phyloP scores from a whole-genome alignment of 2,113 vertebrate species.

The Dolichallabes microphthalmus region DNA sequence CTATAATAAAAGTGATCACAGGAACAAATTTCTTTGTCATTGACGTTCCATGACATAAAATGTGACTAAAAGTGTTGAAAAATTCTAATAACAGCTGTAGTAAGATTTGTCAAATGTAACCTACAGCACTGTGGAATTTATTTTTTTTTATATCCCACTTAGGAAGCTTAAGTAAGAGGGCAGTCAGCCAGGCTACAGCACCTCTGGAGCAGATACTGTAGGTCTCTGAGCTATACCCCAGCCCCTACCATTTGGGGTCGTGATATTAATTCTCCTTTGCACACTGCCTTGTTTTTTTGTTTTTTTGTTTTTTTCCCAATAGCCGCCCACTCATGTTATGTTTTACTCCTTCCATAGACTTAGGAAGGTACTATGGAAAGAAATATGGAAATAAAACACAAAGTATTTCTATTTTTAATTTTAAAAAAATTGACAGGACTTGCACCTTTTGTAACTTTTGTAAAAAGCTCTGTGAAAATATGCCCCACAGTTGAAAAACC shows the following conservation, averaged over 20 bases:
- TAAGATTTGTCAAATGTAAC: too few species aligned
- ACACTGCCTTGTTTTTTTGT: not conserved
- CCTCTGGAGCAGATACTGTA: too few species aligned
- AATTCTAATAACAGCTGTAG: not conserved
- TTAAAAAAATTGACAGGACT: not conserved
- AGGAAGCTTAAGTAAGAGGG: too few species aligned
- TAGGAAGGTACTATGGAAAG: not conserved
- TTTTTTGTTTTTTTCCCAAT: not conserved
- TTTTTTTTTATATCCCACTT: too few species aligned
- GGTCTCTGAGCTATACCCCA: too few species aligned
- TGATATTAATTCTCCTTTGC: not conserved
- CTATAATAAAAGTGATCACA: not conserved
- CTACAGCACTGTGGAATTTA: too few species aligned
- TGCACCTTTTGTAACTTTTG: not conserved
- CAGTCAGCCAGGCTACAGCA: too few species aligned
- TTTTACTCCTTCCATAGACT: not conserved
- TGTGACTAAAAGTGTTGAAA: not conserved
- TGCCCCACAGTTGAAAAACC: not conserved
- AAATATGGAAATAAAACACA: not conserved
- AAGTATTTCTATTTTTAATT: not conserved
- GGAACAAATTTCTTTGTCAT: not conserved
- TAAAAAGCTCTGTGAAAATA: conserved; percentile 6
- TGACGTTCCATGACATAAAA: not conserved
- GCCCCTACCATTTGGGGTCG: not conserved
- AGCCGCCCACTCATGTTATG: not conserved